Evolutionary conservation across 2,113 vertebrate species (phyloP).

Genomic region (Rhinopomastus cyanomelas): DNA sequence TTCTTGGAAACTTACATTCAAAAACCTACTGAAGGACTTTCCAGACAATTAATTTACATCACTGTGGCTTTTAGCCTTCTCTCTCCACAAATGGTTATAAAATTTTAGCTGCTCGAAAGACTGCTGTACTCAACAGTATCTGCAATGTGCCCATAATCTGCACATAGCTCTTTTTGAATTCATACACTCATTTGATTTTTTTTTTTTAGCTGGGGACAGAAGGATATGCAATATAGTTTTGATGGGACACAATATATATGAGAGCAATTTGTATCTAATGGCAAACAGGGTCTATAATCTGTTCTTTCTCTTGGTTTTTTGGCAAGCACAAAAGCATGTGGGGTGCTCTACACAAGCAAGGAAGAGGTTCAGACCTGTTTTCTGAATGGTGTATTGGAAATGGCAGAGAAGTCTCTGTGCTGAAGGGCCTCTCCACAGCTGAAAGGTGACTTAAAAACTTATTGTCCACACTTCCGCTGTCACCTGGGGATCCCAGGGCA

Average conservation of each 20-base stretch:
- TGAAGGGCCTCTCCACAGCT: not conserved
- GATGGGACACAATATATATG: not conserved
- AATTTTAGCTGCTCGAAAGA: not conserved
- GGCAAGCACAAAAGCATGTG: not conserved
- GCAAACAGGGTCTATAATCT: not conserved
- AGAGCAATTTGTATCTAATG: not conserved
- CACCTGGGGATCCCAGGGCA: constrained; percentile 2
- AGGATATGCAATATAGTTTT: not conserved
- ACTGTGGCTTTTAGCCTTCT: not conserved
- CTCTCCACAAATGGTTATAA: not conserved
- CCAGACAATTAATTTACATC: not conserved
- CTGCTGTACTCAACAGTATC: not conserved
- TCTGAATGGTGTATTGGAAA: not conserved
- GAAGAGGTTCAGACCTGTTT: not conserved
- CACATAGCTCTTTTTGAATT: not conserved
- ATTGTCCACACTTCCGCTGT: not conserved
- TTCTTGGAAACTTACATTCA: constrained; percentile 3
- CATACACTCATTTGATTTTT: not conserved
- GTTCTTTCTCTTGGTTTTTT: not conserved
- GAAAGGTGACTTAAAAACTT: not conserved
- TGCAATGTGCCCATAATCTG: not conserved
- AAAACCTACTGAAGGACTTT: not conserved
- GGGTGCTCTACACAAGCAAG: not conserved
- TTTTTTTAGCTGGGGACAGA: not conserved
- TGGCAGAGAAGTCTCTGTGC: not conserved